These are phyloP conservation scores for Erebia ligea DNA, from an alignment of 2,888 invertebrate species.

Conservation along the genomic window DNA sequence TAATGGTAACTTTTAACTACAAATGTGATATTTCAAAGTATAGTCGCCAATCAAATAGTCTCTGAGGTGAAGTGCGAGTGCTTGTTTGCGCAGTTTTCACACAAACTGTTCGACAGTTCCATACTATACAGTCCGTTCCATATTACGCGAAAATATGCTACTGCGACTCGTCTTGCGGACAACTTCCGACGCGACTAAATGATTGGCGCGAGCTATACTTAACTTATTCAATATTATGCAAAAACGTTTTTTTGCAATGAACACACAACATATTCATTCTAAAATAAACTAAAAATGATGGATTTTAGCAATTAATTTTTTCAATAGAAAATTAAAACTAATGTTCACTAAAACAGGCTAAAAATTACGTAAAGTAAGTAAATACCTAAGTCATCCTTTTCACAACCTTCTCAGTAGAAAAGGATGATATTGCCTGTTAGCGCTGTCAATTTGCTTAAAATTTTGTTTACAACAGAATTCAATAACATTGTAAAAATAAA, in stretches of 20 bases:
- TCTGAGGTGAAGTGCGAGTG: no score
- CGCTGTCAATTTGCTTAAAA: background rate
- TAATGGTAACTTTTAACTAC: background rate
- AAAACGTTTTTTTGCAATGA: no score
- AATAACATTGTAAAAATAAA: conserved; percentile 24
- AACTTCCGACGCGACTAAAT: no score
- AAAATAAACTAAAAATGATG: background rate
- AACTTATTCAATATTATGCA: no score
- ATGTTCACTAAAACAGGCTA: background rate
- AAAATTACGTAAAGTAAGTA: background rate
- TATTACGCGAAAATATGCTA: no score
- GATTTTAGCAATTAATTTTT: background rate
- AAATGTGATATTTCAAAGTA: background rate
- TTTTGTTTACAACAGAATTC: background rate
- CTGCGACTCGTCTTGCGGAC: no score
- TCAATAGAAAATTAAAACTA: background rate
- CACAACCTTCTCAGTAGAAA: background rate
- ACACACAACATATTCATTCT: background rate
- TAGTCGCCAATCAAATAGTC: no score
- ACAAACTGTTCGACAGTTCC: no score
- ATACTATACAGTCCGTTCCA: no score
- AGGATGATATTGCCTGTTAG: background rate
- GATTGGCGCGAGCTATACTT: no score
- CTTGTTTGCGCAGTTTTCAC: no score
- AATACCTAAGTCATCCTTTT: background rate